Evolutionary conservation across 1,140 invertebrate species (phyloP), one percentile per base, ranked within the genome.

Genomic region (Tigriopus japonicus): DNA sequence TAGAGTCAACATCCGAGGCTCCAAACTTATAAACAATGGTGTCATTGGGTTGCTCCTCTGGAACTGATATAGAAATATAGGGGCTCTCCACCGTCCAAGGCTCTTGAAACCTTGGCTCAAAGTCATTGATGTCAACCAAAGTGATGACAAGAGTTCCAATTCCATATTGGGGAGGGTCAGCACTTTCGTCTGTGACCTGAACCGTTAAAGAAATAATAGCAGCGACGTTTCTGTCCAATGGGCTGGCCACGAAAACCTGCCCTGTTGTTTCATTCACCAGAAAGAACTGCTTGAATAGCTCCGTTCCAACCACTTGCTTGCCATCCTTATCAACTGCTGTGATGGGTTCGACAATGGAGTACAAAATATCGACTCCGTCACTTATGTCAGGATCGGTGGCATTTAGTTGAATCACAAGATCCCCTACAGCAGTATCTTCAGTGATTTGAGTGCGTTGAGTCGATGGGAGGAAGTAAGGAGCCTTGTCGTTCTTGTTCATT

Each of bases 401-500:
- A 52, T 79, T 74, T 15, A 92, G 67, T 1, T 76, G 80, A 52
- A 87, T 78, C 12, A 94, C 79, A 40, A 82, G 70, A 6, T 79
- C 82, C 1, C 84, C 86, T 0, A 83, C 70, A 0, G 78, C 71
- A 0, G 82, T 84, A 71, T 90, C 85, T 68, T 86, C 85, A 1
- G 83, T 81, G 1, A 81, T 75, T 68, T 87, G 82, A 0, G 85
- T 83, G 64, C 85, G 76, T 69, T 91, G 87, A 1, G 81, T 82
- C 42, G 78, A 71, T 0, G 89, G 89, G 1, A 77, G 79, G 68
- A 96, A 92, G 67, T 82, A 82, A 0, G 91, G 91, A 63, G 81
- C 76, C 70, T 91, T 92, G 68, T 92, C 85, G 69, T 95, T 95
- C 28, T 82, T 86, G 68, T 91, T 87, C 21, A 83, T 77, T 1